Evolutionary conservation across 2,113 vertebrate genomes (phyloP).

Genomic region (Heloderma charlesbogerti): DNA sequence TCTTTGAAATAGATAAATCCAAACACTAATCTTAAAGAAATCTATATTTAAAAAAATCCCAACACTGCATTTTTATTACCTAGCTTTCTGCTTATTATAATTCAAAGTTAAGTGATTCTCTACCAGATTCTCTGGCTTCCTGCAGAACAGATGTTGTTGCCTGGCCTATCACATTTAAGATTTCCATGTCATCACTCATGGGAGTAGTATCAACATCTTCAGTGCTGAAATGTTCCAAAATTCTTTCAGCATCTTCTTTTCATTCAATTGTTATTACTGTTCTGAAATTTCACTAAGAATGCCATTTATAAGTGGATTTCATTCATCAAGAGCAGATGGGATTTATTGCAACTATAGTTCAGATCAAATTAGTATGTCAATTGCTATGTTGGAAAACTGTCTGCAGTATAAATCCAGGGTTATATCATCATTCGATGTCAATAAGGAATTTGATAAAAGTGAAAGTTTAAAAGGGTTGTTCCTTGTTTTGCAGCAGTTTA

Average conservation of each 20-base stretch:
- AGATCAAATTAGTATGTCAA: neutral
- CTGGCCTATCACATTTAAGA: neutral
- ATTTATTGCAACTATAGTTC: neutral
- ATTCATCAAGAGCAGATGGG: neutral
- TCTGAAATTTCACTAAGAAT: neutral
- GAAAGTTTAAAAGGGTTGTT: neutral
- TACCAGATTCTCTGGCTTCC: neutral
- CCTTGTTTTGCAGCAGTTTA: neutral
- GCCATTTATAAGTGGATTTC: neutral
- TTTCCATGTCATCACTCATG: neutral
- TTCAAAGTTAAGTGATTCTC: neutral
- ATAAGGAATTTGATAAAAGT: neutral
- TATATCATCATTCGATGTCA: neutral
- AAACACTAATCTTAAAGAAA: neutral
- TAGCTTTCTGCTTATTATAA: neutral
- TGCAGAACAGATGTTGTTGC: neutral
- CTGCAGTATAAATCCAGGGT: neutral
- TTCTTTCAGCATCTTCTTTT: neutral
- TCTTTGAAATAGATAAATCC: neutral
- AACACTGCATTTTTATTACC: neutral
- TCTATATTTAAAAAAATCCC: neutral
- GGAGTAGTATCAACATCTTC: neutral
- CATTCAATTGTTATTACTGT: neutral
- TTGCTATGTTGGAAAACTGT: neutral
- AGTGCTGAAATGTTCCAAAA: neutral